Evolutionary conservation across 1,140 invertebrate genomes (phyloP).

Genomic region (Cryptotermes secundus): DNA sequence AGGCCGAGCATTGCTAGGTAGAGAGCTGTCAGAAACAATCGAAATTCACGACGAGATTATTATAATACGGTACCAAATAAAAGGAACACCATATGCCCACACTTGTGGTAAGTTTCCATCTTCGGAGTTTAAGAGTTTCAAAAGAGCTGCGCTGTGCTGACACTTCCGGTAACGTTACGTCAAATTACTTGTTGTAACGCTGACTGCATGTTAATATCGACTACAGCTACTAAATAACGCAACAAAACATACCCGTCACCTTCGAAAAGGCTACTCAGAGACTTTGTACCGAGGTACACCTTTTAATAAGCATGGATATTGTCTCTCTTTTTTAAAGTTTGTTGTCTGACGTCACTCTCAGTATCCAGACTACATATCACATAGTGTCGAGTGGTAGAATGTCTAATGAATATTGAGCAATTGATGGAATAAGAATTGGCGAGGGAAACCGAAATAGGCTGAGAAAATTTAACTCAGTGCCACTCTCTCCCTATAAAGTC

Average conservation of each 20-base stretch:
- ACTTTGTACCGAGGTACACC: not conserved
- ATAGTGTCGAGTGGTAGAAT: too few relatives aligned
- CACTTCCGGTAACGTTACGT: not conserved
- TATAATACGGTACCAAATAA: not conserved
- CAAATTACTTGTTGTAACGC: not conserved
- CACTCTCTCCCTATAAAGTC: too few relatives aligned
- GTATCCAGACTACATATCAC: too few relatives aligned
- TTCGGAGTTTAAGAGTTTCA: too few relatives aligned
- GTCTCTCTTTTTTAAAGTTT: too few relatives aligned
- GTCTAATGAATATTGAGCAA: too few relatives aligned
- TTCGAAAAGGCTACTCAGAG: not conserved
- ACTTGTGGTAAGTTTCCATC: not conserved
- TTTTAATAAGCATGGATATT: too few relatives aligned
- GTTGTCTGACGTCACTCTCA: too few relatives aligned
- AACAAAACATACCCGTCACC: not conserved
- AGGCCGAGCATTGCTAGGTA: not conserved
- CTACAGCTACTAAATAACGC: not conserved
- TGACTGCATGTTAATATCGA: not conserved
- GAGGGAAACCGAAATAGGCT: too few relatives aligned
- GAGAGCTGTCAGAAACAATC: not conserved
- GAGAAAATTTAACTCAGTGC: too few relatives aligned
- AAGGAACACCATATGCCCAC: not conserved
- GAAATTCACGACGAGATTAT: not conserved
- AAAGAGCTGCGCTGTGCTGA: not conserved
- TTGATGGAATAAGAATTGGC: too few relatives aligned